Conservation (phyloP, 2,113 vertebrate genomes). For the Pterophyllum scalare region DNA sequence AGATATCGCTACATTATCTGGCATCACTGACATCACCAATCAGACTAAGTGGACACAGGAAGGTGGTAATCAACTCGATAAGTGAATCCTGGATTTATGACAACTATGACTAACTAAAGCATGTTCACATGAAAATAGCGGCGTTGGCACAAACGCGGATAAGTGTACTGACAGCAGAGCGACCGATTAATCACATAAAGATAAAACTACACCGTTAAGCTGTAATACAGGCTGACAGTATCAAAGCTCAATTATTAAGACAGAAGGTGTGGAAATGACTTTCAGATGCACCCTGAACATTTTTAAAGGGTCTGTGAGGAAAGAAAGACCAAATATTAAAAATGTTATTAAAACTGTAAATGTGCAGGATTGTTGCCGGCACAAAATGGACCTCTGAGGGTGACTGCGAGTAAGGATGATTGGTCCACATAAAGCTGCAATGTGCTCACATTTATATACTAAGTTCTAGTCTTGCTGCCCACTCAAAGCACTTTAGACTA, state of each 20-base stretch:
- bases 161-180: background rate
- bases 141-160: background rate
- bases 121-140: background rate
- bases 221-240: fast-evolving
- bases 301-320: background rate
- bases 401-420: background rate
- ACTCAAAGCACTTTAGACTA: background rate
- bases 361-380: background rate
- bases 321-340: background rate
- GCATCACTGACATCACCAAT: background rate
- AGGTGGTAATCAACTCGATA: background rate
- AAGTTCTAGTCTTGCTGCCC: background rate
- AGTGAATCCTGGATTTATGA: no score
- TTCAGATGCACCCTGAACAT: background rate
- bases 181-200: fast-evolving
- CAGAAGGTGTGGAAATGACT: background rate
- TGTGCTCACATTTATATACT: background rate
- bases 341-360: background rate
- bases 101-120: background rate
- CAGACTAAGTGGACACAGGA: background rate
- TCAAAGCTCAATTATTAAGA: background rate
- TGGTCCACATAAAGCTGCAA: background rate
- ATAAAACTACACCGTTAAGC: background rate
- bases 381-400: background rate
- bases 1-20: background rate